Base-by-base conservation (phyloP, 2,113 vertebrate species). In the Notarius lentiginosus region DNA sequence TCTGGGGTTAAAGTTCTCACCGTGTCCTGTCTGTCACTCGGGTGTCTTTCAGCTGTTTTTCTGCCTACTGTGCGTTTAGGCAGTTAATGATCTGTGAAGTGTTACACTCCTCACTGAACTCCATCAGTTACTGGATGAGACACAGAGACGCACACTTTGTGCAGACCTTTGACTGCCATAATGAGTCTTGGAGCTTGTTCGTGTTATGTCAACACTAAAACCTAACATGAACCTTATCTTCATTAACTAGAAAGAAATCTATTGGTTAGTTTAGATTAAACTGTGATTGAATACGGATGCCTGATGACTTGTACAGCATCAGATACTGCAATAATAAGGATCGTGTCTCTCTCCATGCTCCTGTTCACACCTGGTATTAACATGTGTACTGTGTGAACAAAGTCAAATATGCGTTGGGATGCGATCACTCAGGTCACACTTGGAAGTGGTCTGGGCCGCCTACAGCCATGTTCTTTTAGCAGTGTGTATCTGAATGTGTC, bases 31-130 rank as follows among this genome's bases (percentile, higher is more conserved):
- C 76, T 22, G 53, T 68, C 73, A n/a, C 60, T 73, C 27, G 0
- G 7, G 11, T 56, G n/a, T 15, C 30, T 70, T 84, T 77, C 10
- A 4, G 24, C 34, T 92, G 90, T 93, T 93, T 87, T 75, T 72
- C 85, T 94, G 90, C 89, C 9, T 86, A 84, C 81, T 60, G 87
- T 87, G 55, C 65, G 60, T 88, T 87, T 80, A 14, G 51, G 56
- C 70, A 14, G 88, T 87, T 63, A 87, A 79, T 89, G 91, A 88
- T 49, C 89, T 75, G 60, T 82, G 63, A 86, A 53, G 76, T 8
- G 60, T 49, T 51, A 65, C 56, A 58, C 66, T 22, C n/a, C n/a
- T 53, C 34, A 86, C 82, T 80, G 70, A 77, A 90, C 90, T 85
- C 17, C 61, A 24, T 66, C 63, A 56, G 47, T 22, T 65, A 20